phyloP scores from a whole-genome alignment of 2,113 vertebrate genomes.

The Formicarius rufipectus region DNA sequence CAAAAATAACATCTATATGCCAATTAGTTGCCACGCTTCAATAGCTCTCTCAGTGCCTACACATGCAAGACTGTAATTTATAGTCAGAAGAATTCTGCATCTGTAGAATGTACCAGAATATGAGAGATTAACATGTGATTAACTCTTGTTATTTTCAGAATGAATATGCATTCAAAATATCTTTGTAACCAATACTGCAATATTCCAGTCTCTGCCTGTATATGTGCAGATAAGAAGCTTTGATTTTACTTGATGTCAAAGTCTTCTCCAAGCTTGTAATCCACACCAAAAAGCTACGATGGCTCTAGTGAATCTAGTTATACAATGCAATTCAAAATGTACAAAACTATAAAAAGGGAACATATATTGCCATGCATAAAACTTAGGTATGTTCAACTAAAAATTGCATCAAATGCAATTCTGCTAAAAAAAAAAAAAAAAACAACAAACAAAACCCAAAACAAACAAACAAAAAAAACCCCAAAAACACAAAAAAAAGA shows the following conservation, averaged over 20 bases:
- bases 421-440: background rate
- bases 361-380: constrained; percentile 71
- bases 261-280: constrained; percentile 47
- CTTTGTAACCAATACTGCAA: constrained; percentile 69
- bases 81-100: constrained; percentile 18
- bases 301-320: constrained; percentile 53
- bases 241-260: constrained; percentile 47
- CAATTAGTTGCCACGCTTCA: constrained; percentile 68
- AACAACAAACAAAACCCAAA: too few relatives aligned
- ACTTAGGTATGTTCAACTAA: constrained; percentile 64
- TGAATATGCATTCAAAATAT: constrained; percentile 64
- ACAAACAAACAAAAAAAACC: too few relatives aligned
- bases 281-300: constrained; percentile 52
- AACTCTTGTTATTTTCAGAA: constrained; percentile 34
- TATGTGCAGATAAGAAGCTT: constrained; percentile 58
- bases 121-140: constrained; percentile 26
- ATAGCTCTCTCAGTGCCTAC: constrained; percentile 61
- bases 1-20: constrained; percentile 80
- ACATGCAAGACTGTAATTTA: constrained; percentile 68
- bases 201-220: constrained; percentile 64
- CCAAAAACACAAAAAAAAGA: too few relatives aligned
- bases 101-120: constrained; percentile 45
- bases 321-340: constrained; percentile 74
- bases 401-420: constrained; percentile 72
- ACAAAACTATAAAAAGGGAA: constrained; percentile 76